Evolutionary conservation across 2,113 vertebrate species (phyloP), one percentile per base, ranked within the genome.

Genomic region (Neotragus pygmaeus): DNA sequence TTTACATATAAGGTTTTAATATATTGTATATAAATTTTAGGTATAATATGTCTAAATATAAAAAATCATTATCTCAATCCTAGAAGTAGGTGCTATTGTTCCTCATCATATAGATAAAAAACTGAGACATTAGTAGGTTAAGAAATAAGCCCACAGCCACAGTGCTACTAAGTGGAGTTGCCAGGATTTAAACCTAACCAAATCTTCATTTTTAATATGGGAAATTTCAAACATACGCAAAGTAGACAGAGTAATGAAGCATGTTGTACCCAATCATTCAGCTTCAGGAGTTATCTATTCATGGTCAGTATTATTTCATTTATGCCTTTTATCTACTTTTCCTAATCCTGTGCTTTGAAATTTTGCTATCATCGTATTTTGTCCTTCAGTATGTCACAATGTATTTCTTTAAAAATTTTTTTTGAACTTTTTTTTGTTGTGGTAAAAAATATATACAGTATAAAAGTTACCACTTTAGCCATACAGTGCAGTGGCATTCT

Each of bases 101-200:
- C 13, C 7, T 85, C 6, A 82, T 80, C 16, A 83, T 83, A 60
- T n/a, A 93, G 43, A 39, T 75, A 83, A 51, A 82, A 78, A 83
- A 93, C 39, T 77, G 17, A 96, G 82, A 83, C 6, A 28, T 25
- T 28, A 39, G 92, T 21, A 89, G 28, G 8, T 95, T 88, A 90
- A 95, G 51, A 90, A 77, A 88, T 78, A 91, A 33, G 43, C 3
- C n/a, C 53, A 33, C 33, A 47, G 73, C 90, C 43, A 66, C 36
- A 36, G 27, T 78, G 81, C 39, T 62, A 80, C 58, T 85, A 90
- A 87, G 53, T 83, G 87, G 51, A 55, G 9, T 80, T 83, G 36
- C 28, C 43, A 87, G 77, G 64, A 91, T 91, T 91, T 90, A 80
- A 93, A 91, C 66, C 55, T 95, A 90, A 90, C 21, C 57, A 81